Percentiles rank a stretch among this genome's conserved stretches.
These are phyloP conservation scores for Mizuhopecten yessoensis DNA, from an alignment of 1,140 invertebrate genomes.

Conservation along the genomic window DNA sequence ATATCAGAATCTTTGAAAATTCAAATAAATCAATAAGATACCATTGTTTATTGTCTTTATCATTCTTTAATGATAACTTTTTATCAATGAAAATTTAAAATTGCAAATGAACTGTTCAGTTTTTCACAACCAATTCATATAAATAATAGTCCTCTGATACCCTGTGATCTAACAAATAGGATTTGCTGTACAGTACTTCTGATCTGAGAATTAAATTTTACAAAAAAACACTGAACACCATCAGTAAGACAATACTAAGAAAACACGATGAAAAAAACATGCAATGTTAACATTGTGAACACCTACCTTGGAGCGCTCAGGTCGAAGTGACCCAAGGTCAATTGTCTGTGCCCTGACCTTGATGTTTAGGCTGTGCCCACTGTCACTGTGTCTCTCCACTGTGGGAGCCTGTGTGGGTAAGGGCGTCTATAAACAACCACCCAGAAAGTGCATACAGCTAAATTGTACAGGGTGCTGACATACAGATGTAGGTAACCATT, in stretches of 20 bases:
- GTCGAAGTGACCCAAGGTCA: constrained; percentile 66
- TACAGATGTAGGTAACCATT: not conserved
- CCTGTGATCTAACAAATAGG: no score
- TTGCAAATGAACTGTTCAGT: no score
- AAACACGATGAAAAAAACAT: not conserved
- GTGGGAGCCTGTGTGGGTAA: constrained; percentile 1
- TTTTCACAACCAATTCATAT: no score
- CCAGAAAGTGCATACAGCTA: not conserved
- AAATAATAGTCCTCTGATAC: no score
- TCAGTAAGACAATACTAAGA: not conserved
- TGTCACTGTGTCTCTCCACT: not conserved
- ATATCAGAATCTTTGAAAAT: not conserved
- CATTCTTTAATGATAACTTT: no score
- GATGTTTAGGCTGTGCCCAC: constrained; percentile 56
- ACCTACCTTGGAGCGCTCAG: constrained; percentile 69
- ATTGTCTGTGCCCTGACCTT: constrained; percentile 75
- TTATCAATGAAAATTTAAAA: no score
- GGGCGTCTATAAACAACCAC: not conserved
- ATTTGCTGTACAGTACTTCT: not conserved
- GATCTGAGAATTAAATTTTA: not conserved
- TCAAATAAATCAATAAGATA: not conserved
- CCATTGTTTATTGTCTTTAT: not conserved
- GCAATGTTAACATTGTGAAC: not conserved
- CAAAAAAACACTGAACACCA: not conserved
- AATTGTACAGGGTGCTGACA: not conserved